These are phyloP conservation scores for Cantharis rustica DNA, from an alignment of 2,888 invertebrate genomes.

Conservation along the genomic window DNA sequence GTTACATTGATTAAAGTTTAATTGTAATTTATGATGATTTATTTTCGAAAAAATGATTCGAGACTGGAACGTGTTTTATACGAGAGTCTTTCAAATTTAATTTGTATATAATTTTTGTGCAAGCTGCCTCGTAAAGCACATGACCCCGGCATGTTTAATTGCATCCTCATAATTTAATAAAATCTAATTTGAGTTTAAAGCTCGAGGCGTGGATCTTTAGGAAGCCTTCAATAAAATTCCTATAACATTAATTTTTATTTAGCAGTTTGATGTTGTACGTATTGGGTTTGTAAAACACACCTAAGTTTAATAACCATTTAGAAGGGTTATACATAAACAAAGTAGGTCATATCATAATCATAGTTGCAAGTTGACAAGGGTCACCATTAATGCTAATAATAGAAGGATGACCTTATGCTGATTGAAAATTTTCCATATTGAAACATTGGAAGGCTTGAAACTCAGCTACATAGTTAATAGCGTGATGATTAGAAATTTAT, in stretches of 20 bases:
- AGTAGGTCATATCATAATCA: constrained; percentile 14
- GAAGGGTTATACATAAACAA: neutral
- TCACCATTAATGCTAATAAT: constrained; percentile 20
- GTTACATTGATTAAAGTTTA: neutral
- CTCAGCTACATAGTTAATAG: neutral
- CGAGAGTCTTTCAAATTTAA: neutral
- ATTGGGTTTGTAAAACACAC: neutral
- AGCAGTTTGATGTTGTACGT: neutral
- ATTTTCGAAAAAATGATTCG: neutral
- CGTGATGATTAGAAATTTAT: neutral
- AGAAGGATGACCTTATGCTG: constrained; percentile 17
- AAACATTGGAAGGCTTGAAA: neutral
- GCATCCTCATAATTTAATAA: neutral
- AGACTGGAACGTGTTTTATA: neutral
- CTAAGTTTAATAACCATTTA: neutral
- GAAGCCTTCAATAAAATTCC: neutral
- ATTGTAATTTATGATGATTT: neutral
- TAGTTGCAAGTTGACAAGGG: constrained; percentile 20
- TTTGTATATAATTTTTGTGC: neutral
- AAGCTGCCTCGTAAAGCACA: neutral
- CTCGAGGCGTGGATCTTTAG: neutral
- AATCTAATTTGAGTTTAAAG: neutral
- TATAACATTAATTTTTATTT: neutral
- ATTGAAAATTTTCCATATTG: neutral
- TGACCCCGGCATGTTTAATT: neutral